These are phyloP conservation scores for Psix sp. DNA, from an alignment of 1,140 invertebrate genomes.

Conservation along the genomic window DNA sequence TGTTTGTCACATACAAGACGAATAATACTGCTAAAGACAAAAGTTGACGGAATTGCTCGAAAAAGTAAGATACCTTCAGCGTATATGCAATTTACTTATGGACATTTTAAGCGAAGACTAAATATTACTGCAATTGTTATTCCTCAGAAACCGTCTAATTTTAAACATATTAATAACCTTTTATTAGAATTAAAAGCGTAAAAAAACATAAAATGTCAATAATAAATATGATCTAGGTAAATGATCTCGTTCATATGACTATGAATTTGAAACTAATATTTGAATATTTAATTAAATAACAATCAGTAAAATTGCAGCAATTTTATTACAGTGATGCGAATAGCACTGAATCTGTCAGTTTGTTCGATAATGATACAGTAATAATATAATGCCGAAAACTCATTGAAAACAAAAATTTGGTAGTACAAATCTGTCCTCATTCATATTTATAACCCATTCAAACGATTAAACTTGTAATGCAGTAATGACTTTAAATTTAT, in stretches of 20 bases:
- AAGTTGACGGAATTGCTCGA: constrained; percentile 28
- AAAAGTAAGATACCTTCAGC: constrained; percentile 69
- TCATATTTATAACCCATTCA: constrained; percentile 50
- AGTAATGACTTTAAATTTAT: constrained; percentile 50
- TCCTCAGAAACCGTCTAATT: neutral
- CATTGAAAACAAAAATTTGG: constrained; percentile 55
- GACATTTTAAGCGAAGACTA: constrained; percentile 61
- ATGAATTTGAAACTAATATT: no score
- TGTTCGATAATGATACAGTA: constrained; percentile 34
- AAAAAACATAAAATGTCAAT: no score
- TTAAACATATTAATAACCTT: neutral
- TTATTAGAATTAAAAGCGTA: no score
- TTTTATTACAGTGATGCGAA: no score
- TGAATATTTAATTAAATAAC: no score
- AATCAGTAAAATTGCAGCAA: no score
- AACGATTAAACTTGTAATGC: constrained; percentile 40
- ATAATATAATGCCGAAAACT: constrained; percentile 42
- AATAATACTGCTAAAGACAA: constrained; percentile 30
- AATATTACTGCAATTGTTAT: no score
- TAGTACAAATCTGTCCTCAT: constrained; percentile 42
- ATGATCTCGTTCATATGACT: no score
- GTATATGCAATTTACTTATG: constrained; percentile 73
- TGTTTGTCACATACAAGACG: constrained; percentile 25
- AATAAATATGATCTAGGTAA: no score
- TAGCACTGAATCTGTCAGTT: constrained; percentile 4